Percentiles rank a stretch among this genome's conserved stretches.
Conservation (phyloP, 2,888 invertebrate genomes). For the Anthophora plumipes region DNA sequence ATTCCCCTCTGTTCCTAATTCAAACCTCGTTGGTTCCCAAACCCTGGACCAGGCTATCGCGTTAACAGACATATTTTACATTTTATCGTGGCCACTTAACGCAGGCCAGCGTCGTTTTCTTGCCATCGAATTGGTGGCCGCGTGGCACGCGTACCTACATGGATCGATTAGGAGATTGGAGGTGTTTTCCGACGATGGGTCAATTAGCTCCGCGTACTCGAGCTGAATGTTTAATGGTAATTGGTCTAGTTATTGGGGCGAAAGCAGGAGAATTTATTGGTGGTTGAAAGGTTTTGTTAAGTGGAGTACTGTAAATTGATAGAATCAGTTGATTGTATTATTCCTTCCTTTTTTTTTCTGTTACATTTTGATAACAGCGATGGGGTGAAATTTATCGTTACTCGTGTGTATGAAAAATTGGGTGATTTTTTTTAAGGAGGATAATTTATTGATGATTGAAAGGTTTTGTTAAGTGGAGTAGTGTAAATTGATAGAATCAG, state of each 20-base stretch:
- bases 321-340: neutral
- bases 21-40: constrained; percentile 19
- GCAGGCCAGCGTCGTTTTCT: constrained; percentile 68
- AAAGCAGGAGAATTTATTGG: neutral
- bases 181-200: constrained; percentile 31
- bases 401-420: too few species aligned
- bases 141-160: constrained; percentile 45
- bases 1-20: constrained; percentile 23
- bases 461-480: too few species aligned
- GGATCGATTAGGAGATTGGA: constrained; percentile 35
- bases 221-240: constrained; percentile 7
- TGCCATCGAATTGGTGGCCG: constrained; percentile 68
- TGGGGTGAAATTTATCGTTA: too few species aligned
- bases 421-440: too few species aligned
- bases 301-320: neutral
- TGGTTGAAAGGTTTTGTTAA: neutral
- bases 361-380: too few species aligned
- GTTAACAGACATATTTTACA: constrained; percentile 83
- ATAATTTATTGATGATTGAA: too few species aligned
- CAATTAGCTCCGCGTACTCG: constrained; percentile 44
- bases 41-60: constrained; percentile 56
- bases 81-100: constrained; percentile 82
- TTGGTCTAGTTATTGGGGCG: neutral
- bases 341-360: neutral
- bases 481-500: too few species aligned